Evolutionary conservation across 1,140 invertebrate species (phyloP).

Genomic region (Drosophila chauvacae): DNA sequence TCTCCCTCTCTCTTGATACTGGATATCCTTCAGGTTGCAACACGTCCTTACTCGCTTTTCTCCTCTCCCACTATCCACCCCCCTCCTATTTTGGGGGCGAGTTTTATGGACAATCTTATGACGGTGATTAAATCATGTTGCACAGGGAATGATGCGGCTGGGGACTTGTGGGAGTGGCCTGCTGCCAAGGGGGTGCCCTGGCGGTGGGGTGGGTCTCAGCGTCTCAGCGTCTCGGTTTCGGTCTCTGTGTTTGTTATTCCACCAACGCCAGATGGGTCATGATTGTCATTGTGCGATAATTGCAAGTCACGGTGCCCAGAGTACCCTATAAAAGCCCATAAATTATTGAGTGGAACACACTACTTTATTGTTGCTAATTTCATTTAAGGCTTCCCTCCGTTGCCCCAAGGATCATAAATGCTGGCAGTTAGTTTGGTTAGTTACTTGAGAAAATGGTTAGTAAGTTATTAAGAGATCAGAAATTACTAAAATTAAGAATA

Average conservation of each 20-base stretch:
- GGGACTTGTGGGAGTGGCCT: constrained; percentile 23
- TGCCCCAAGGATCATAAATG: constrained; percentile 10
- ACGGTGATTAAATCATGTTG: constrained; percentile 63
- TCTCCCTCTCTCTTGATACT: too few relatives aligned
- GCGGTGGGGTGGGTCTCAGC: neutral
- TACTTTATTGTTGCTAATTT: constrained; percentile 32
- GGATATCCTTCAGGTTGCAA: constrained; percentile 4
- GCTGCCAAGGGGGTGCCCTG: constrained; percentile 3
- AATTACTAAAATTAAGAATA: neutral
- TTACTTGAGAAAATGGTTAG: neutral
- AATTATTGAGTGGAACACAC: constrained; percentile 17
- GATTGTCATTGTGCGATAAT: constrained; percentile 44
- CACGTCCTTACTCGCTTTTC: constrained; percentile 11
- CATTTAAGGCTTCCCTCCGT: constrained; percentile 6
- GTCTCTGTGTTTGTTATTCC: constrained; percentile 39
- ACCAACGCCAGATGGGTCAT: constrained; percentile 50
- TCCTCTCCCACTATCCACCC: neutral
- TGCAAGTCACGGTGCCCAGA: constrained; percentile 36
- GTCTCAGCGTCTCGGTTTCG: neutral
- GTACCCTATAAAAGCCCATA: constrained; percentile 34
- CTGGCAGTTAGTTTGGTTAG: neutral
- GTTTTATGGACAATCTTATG: constrained; percentile 64
- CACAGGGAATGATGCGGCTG: constrained; percentile 45
- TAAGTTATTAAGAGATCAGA: neutral
- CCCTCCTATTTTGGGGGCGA: constrained; percentile 35